Evolutionary conservation across 2,888 invertebrate genomes (phyloP).

Genomic region (Synergus japonicus): DNA sequence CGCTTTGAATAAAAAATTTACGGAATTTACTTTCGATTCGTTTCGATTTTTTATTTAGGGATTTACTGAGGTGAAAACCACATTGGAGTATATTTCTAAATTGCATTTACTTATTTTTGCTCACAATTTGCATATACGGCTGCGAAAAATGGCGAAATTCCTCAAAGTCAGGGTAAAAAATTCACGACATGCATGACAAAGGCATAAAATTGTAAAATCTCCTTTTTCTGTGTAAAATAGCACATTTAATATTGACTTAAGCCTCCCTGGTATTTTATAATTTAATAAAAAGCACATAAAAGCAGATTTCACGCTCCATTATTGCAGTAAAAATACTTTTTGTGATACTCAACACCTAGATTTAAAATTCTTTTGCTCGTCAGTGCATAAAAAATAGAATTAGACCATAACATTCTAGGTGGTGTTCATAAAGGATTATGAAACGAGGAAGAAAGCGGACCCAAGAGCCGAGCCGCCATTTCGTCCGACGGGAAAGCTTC

Average conservation of each 20-base stretch:
- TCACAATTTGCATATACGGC: too few species aligned
- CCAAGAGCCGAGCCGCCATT: conserved; percentile 50
- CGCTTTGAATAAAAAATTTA: background rate
- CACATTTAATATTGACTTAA: conserved; percentile 6
- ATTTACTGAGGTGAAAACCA: background rate
- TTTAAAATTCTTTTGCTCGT: conserved; percentile 27
- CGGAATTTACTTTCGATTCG: background rate
- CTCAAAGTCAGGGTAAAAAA: too few species aligned
- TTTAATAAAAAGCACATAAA: conserved; percentile 43
- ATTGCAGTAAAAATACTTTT: conserved; percentile 31
- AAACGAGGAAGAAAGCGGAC: conserved; percentile 60
- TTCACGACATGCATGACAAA: background rate
- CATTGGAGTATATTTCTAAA: too few species aligned
- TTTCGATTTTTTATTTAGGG: background rate
- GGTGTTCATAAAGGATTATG: conserved; percentile 62
- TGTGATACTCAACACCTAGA: conserved; percentile 8
- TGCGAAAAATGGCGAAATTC: too few species aligned
- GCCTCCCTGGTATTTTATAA: conserved; percentile 39
- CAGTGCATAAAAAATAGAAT: conserved; percentile 58
- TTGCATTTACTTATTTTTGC: too few species aligned
- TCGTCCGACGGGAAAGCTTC: conserved; percentile 60
- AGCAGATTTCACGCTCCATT: conserved; percentile 27
- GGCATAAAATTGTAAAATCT: background rate
- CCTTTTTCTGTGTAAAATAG: background rate
- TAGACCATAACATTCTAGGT: conserved; percentile 61